Evolutionary conservation across 2,113 vertebrate species (phyloP), one percentile per base, ranked within the genome.

Genomic region (Colaptes auratus): DNA sequence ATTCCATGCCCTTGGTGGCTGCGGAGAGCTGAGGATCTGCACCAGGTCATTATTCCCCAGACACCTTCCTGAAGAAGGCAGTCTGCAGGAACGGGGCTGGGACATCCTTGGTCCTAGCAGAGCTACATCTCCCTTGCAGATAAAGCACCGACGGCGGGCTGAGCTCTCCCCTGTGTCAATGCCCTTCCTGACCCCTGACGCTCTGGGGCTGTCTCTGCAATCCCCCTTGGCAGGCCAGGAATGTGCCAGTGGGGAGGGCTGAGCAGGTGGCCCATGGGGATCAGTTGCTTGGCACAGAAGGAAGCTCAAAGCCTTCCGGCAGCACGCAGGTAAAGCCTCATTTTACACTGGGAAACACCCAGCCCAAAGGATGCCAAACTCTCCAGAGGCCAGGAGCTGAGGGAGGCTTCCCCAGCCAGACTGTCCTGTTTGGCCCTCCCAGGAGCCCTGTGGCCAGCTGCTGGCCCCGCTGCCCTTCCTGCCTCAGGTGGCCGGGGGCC

Each of bases 181-280:
- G 20, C n/a, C 31, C 5, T 7, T 46, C 36, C 61, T 55, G 24
- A 46, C 7, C 1, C 24, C 48, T n/a, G 18, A 21, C 6, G 24
- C 18, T 73, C 61, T 27, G 23, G 8, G n/a, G 12, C 48, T 3
- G 0, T 55, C 63, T 30, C 19, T 55, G 59, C 67, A 46, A 30
- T 7, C 9, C 5, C 5, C 52, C 53, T 39, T 0, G 71, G 28
- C 10, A 63, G 52, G 35, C n/a, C 66, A 17, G 65, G 24, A n/a
- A 28, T 0, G 0, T 25, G 58, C 35, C 25, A 69, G 31, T 0
- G 7, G 10, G 59, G n/a, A 28, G 50, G 6, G 12, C 4, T 3
- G 56, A 50, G 39, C 69, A 55, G 33, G 25, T 27, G 31, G 4
- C 16, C 28, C 2, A 0, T 25, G 65, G 33, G 81, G 27, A 23